Evolutionary conservation across 2,888 invertebrate species (phyloP).

Genomic region (Odontomyia ornata): DNA sequence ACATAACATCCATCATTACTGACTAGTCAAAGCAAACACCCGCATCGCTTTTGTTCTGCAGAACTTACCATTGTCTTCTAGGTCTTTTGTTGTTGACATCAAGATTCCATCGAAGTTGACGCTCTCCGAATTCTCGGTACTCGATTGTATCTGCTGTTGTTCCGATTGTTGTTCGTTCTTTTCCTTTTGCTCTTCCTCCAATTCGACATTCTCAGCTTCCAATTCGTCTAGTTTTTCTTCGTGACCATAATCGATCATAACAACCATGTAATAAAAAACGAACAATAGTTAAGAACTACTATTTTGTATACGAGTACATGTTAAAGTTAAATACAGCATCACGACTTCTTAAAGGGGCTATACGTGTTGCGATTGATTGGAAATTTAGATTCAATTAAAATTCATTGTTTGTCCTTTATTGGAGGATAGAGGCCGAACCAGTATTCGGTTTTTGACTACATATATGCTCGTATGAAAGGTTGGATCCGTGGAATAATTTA

Average conservation of each 20-base stretch:
- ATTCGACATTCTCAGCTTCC: conserved; percentile 33
- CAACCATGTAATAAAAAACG: neutral
- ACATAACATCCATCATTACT: conserved; percentile 34
- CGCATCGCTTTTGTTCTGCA: conserved; percentile 1
- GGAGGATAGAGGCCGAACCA: too few relatives aligned
- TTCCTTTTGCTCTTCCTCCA: conserved; percentile 1
- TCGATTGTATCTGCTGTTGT: neutral
- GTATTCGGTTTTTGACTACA: too few relatives aligned
- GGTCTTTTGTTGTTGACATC: neutral
- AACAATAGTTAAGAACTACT: conserved; percentile 17
- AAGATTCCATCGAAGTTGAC: neutral
- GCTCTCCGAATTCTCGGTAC: conserved; percentile 19
- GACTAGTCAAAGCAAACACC: neutral
- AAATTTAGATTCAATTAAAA: too few relatives aligned
- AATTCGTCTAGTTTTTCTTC: conserved; percentile 39
- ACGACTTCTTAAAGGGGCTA: too few relatives aligned
- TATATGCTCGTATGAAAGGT: too few relatives aligned
- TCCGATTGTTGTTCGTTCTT: neutral
- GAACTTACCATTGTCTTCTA: conserved; percentile 37
- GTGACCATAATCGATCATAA: conserved; percentile 29
- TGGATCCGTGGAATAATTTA: too few relatives aligned
- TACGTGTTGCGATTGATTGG: too few relatives aligned
- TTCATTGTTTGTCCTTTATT: too few relatives aligned
- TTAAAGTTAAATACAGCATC: too few relatives aligned
- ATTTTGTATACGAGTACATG: neutral